These are phyloP conservation scores for Meteorus colon DNA, from an alignment of 2,888 invertebrate species.

Conservation along the genomic window DNA sequence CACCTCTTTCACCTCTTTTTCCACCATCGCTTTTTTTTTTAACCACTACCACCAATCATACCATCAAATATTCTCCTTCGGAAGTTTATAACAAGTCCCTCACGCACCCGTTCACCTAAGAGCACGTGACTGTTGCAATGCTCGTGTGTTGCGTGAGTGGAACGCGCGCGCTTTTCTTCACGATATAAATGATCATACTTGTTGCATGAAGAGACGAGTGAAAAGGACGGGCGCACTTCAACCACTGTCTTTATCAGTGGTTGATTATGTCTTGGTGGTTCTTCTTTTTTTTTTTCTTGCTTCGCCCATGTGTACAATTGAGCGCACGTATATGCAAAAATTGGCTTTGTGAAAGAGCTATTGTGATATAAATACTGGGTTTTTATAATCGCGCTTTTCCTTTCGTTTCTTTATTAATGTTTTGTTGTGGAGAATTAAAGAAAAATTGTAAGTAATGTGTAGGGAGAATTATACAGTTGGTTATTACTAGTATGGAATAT, in stretches of 20 bases:
- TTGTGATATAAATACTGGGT: constrained; percentile 10
- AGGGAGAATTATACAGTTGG: too few species aligned
- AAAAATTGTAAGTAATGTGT: too few species aligned
- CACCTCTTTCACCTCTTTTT: not conserved
- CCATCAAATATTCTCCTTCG: not conserved
- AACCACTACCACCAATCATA: not conserved
- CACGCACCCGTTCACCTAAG: constrained; percentile 26
- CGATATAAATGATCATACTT: constrained; percentile 28
- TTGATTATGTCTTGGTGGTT: not conserved
- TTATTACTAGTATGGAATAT: too few species aligned
- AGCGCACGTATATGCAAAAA: not conserved
- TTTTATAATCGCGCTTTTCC: not conserved
- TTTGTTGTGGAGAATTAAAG: not conserved
- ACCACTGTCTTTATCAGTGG: constrained; percentile 15
- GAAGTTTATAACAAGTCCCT: constrained; percentile 17
- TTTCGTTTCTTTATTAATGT: not conserved
- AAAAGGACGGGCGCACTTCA: not conserved
- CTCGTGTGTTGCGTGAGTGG: constrained; percentile 21
- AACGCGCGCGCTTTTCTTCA: not conserved
- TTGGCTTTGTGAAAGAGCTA: not conserved
- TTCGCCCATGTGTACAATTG: not conserved
- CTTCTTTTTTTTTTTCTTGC: not conserved
- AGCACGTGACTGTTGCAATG: constrained; percentile 26
- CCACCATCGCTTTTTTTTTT: not conserved
- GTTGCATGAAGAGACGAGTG: constrained; percentile 5